phyloP scores from a whole-genome alignment of 2,113 vertebrate genomes.

The Diadophis punctatus region DNA sequence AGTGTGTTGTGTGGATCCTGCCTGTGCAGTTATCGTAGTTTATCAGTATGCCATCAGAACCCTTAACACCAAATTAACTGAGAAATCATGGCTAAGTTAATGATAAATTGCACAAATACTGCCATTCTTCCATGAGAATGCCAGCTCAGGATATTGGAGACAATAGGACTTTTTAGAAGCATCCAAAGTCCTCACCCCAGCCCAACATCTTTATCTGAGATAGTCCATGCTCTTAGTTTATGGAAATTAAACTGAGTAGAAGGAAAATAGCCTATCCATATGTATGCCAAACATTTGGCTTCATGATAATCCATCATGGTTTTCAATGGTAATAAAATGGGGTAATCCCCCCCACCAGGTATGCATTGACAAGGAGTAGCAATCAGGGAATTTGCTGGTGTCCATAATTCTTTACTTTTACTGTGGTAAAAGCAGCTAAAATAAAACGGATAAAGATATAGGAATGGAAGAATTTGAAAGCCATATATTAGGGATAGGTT shows the following conservation, averaged over 20 bases:
- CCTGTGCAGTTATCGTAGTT: not conserved
- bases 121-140: not conserved
- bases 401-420: not conserved
- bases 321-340: not conserved
- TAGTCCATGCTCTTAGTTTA: not conserved
- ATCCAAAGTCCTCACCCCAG: not conserved
- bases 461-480: not conserved
- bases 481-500: not conserved
- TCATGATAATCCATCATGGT: not conserved
- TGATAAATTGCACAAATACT: not conserved
- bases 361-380: not conserved
- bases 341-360: not conserved
- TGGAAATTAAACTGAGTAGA: not conserved
- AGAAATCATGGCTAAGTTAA: not conserved
- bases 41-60: not conserved
- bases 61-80: not conserved
- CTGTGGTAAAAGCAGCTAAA: not conserved
- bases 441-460: not conserved
- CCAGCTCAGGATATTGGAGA: not conserved
- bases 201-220: not conserved
- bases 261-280: not conserved
- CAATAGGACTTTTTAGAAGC: not conserved
- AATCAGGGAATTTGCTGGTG: not conserved
- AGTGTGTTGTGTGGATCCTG: not conserved
- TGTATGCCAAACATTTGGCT: not conserved